Base-by-base conservation (phyloP, 2,888 invertebrate species). In the Tortricodes alternella region DNA sequence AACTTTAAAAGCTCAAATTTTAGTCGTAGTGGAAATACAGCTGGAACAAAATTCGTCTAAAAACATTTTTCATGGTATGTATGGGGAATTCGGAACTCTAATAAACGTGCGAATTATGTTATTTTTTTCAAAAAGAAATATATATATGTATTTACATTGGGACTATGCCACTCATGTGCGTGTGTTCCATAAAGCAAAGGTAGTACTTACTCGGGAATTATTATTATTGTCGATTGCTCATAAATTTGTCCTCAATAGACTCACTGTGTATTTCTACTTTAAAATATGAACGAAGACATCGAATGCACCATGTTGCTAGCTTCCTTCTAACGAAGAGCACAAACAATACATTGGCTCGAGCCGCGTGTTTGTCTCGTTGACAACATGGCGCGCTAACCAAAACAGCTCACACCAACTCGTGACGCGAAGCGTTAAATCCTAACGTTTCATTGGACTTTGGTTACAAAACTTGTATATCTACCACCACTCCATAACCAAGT, bases 361-460 rank as follows among this genome's bases (percentile, higher is more conserved):
- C 70, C 69, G 74, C 80, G 79, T 81, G 83, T 68, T 73, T 67
- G 69, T 68, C 78, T 65, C 73, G 76, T 85, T 86, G 85, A 83
- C 87, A 81, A 75, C 78, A 66, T 69, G 60, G 62, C 66, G 50
- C 61, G 79, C 76, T 87, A 85, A 87, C 76, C 63, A 67, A 70
- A 64, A 71, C 67, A 60, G 72, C 71, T 81, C 75, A 85, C 79
- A 78, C 58, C 52, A 58, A 63, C 56, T 56, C 56, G 56, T 56
- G 68, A 65, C 67, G 63, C 64, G 69, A 71, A 68, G 71, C 67
- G 73, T 67, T 71, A 76, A 67, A 71, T 73, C 70, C 66, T 66
- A 68, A 52, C 53, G 62, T 38, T 66, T 74, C 74, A 74, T 72
- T 65, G 67, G 68, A 73, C 71, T 74, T 66, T 67, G 73, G 71